Base-by-base conservation (phyloP, 2,888 invertebrate species). In the Eupithecia centaureata region DNA sequence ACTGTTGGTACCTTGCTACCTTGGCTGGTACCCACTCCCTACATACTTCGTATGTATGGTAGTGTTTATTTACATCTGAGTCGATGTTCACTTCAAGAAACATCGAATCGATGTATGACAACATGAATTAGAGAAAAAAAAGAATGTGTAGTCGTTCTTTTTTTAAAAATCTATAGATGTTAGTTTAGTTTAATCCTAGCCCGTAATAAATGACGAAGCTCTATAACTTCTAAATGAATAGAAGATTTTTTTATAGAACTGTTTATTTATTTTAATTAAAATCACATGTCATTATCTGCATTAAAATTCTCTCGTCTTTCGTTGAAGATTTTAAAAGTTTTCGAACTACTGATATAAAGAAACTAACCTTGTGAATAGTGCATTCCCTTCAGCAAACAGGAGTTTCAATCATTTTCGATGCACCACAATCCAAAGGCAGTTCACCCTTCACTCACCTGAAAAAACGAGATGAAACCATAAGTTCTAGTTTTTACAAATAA, bases 351-450 rank as follows among this genome's bases (percentile, higher is more conserved):
- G 1, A 62, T 13, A 33, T 52, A 25, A 22, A 54, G 4, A 27
- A 18, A 71, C 87, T 84, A 80, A 92, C 92, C 92, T 92, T 89
- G 90, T 64, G 86, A 89, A 81, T 90, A 90, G 83, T 89, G 85
- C 91, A 92, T 92, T 84, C 75, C 89, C 84, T 79, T 79, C 76
- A 66, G 63, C 65, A 74, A 71, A 68, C 71, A 60, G 61, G 27
- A 68, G 54, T 73, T 42, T 70, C 68, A 83, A 84, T 83, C 63
- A 65, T 61, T 68, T 66, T 66, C 74, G 78, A 75, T 66, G 67
- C 67, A 71, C 71, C 67, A 76, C 73, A 71, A 71, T 73, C 63
- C 67, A 61, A 73, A 54, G 61, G 25, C 22, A 54, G 59, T 59
- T 67, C 72, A 74, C 68, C 63, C 32, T 63, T 61, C 81, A 84